Base-by-base conservation (phyloP, 2,888 invertebrate genomes). In the Lamellibrachia satsuma region DNA sequence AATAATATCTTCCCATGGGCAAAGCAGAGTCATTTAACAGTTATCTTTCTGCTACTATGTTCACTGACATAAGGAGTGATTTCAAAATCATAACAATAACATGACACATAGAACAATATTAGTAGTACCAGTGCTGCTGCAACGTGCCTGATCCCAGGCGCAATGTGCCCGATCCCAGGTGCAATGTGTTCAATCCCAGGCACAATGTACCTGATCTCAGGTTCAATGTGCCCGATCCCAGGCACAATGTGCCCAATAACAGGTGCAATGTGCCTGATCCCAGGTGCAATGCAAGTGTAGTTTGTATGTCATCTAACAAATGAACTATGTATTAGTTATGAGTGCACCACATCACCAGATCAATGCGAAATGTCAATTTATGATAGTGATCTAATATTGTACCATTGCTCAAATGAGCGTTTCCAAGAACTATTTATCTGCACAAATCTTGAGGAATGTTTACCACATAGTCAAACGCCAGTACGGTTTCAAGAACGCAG, bases 281-380 rank as follows among this genome's bases (percentile, higher is more conserved):
- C 91, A 91, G 91, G 91, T 91, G 22, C 91, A 91, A 91, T 27
- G 91, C 11, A 6, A 39, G 91, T 91, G 39, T 39, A 91, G 6
- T n/a, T 27, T 91, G 91, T 91, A 91, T 27, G 91, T 15, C 22
- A 91, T 91, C 91, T 91, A 91, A 91, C 91, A 91, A 91, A 91
- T 91, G 91, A 91, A 27, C 22, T 27, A 91, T 91, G 91, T 91
- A 91, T 91, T 91, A 91, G 91, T 91, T 91, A 91, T 91, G 91
- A 91, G 91, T 91, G 91, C 91, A 15, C 6, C 22, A 91, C 91
- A 91, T 91, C 27, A 91, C 27, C 91, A 91, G 15, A n/a, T 91
- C 91, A 91, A 39, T 15, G 27, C 22, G 27, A 91, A 91, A 91
- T 91, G 91, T 91, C 91, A 91, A 27, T 27, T 15, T 11, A 15